Evolutionary conservation across 2,888 invertebrate genomes (phyloP).

Genomic region (Zaprionus lineosus): DNA sequence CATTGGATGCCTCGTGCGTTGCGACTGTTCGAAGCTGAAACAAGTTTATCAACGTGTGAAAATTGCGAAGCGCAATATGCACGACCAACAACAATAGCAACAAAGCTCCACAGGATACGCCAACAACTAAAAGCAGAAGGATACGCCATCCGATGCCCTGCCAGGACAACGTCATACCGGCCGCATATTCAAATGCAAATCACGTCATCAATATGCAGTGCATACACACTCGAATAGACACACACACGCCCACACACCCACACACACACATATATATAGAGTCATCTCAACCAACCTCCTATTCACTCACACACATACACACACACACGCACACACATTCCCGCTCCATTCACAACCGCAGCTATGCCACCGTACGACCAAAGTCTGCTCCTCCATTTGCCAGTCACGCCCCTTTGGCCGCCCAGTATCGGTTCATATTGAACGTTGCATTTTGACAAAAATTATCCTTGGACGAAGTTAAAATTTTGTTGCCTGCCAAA

Average conservation of each 20-base stretch:
- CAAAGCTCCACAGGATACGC: conserved; percentile 28
- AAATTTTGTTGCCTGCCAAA: conserved; percentile 57
- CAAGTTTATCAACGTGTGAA: conserved; percentile 78
- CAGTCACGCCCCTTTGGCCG: no score
- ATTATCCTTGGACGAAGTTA: conserved; percentile 61
- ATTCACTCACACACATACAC: not conserved
- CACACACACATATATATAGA: not conserved
- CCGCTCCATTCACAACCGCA: not conserved
- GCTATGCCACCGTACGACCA: not conserved
- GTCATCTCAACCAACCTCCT: no score
- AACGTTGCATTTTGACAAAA: conserved; percentile 69
- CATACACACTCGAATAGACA: conserved; percentile 31
- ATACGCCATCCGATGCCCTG: conserved; percentile 2
- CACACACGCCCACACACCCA: not conserved
- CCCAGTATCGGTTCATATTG: conserved; percentile 37
- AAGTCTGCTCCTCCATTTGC: no score
- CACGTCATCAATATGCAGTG: conserved; percentile 77
- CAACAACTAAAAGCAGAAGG: conserved; percentile 14
- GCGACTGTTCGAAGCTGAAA: conserved; percentile 57
- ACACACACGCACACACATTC: not conserved
- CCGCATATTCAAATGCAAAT: conserved; percentile 78
- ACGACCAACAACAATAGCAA: conserved; percentile 29
- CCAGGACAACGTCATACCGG: conserved; percentile 40
- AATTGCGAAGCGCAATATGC: conserved; percentile 66
- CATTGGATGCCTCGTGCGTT: no score